Base-by-base conservation (phyloP, 2,113 vertebrate genomes). In the Pollimyrus isidori region DNA sequence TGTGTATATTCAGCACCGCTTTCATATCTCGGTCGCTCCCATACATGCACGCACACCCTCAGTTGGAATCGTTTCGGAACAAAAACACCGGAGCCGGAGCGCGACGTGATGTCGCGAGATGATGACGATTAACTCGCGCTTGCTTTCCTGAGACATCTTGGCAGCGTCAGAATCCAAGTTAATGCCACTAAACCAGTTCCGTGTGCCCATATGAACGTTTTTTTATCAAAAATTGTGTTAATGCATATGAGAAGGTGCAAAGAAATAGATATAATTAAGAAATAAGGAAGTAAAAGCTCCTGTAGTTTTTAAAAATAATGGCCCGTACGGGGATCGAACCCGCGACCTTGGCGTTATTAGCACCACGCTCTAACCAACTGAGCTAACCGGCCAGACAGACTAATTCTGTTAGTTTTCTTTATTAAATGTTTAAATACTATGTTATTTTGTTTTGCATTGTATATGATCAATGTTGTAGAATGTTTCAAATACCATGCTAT, bases 311-410 rank as follows among this genome's bases (percentile, higher is more conserved):
- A n/a, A 73, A 73, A 73, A 15, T 0, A 73, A 0, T 92, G 91
- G 91, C 91, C 90, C 46, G 90, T 93, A 92, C 91, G 89, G 91
- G 91, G 92, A 92, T 92, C 90, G 91, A 92, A 92, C 91, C 91
- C 91, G 86, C 91, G 91, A 93, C 92, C 92, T 93, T 93, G 91
- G 91, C 91, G 90, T 92, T 91, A 93, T 92, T 92, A 92, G 91
- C 92, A 93, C 91, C 92, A 92, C 91, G 91, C 92, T 92, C 91
- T 92, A 92, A 92, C 92, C 92, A 93, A 90, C 90, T 92, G 91
- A 91, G 90, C 90, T 92, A 93, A 87, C 85, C 85, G 85, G 85
- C 85, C 85, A 42, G 2, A 13, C 11, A 1, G 0, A 0, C 3
- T n/a, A 35, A 0, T 1, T 10, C n/a, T n/a, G 0, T 3, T 35